Base-by-base conservation (phyloP, 1,140 invertebrate genomes). In the Drosophila santomea region DNA sequence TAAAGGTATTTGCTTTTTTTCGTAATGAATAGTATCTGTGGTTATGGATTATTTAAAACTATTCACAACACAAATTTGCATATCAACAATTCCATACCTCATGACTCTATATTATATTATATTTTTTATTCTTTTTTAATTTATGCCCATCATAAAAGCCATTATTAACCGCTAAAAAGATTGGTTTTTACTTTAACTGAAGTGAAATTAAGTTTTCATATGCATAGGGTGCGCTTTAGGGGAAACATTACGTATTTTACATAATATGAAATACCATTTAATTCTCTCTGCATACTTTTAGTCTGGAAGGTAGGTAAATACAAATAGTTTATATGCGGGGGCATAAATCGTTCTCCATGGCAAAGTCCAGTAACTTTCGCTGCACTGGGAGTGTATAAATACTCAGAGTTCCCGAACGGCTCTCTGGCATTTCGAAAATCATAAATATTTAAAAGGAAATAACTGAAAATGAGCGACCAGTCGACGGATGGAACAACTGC, bases 371-470 rank as follows among this genome's bases (percentile, higher is more conserved):
- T 8, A 39, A 56, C 48, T 45, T 50, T 23, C 25, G 6, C 38
- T 8, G 6, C 36, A 23, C 32, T 14, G 25, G 20, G 10, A 76
- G 60, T 56, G 48, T 66, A 62, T 78, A 73, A 84, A 77, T 73
- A 62, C 75, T 35, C 20, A 11, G 48, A 68, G 66, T 69, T 56
- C 66, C 62, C 39, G 11, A 25, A 67, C 57, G 76, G 63, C 59
- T 48, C 76, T 44, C 62, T 74, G 84, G 84, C 50, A 84, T 89
- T 78, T 80, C 63, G 63, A 89, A 89, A 89, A 83, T 88, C 72
- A 83, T 89, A 88, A 88, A 88, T 89, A 88, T 88, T 80, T 80
- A 52, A 73, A 84, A 72, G 71, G 55, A 88, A 89, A 83, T 83
- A 79, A 64, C 76, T 79, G 54, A 74, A 84, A 89, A 67, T 73